Base-by-base conservation (phyloP, 2,888 invertebrate genomes). In the Dione vanillae region DNA sequence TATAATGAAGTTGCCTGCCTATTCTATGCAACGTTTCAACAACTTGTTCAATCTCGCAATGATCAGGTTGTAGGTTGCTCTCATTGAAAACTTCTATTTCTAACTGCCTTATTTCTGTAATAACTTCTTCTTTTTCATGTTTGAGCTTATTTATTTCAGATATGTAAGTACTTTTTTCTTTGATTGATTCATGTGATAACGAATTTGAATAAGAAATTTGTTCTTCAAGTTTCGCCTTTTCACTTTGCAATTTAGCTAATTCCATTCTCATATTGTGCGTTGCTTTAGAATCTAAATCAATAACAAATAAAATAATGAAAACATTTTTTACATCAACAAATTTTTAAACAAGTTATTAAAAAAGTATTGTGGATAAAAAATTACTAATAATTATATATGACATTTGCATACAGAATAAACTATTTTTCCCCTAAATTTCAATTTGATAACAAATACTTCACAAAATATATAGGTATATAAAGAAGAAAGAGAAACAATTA, bases 261-360 rank as follows among this genome's bases (percentile, higher is more conserved):
- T 92, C 93, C 76, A 86, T 83, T 82, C 87, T 89, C 82, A 93
- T 90, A 73, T 92, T 89, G 78, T 91, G 92, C n/a, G 89, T 86
- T 70, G 91, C 89, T 79, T 82, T 90, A 0, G 92, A 91, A 77
- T 92, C 93, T 93, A 73, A 67, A 83, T 80, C 2, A 20, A 12
- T 12, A 27, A 67, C 75, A 68, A 61, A 62, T 66, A 62, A 40
- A 62, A 70, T 2, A 41, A 16, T 64, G 49, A 20, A 12, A 41
- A 61, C 1, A 41, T 20, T 11, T 11, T 49, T 19, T 9, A 19
- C 16, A n/a, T n/a, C n/a, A n/a, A n/a, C n/a, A n/a, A n/a, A n/a
- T n/a, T n/a, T 27, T 27, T 3, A 27, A 27, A 27, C 27, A 27
- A 27, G 27, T 27, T 5, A 27, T 27, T 5, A 27, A 27, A 27